A percentile compares a stretch with the other conserved stretches of the same genome.
phyloP scores from a whole-genome alignment of 2,113 vertebrate genomes.

The Heterotilapia buettikoferi region DNA sequence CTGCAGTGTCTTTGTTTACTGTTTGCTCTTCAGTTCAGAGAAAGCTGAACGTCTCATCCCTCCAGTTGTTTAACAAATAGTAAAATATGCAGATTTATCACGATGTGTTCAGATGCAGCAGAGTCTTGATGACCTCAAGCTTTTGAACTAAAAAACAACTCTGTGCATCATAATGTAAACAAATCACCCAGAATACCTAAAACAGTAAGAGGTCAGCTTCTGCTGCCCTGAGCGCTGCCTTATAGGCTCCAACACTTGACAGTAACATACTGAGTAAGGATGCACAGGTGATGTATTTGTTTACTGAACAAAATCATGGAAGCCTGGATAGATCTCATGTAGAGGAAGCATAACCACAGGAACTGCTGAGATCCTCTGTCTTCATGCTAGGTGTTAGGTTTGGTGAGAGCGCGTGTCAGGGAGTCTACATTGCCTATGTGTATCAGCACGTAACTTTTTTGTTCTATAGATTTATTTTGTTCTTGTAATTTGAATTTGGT shows the following conservation, averaged over 20 bases:
- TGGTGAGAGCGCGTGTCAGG: accelerated
- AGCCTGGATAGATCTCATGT: background rate
- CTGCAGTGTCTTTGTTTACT: background rate
- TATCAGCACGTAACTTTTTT: background rate
- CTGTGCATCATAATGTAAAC: background rate
- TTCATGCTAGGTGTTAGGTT: background rate
- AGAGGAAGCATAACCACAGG: background rate
- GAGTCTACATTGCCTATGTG: background rate
- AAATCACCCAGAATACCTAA: background rate
- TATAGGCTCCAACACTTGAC: background rate
- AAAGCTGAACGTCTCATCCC: background rate
- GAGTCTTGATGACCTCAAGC: background rate
- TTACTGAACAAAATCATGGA: background rate
- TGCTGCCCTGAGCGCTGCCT: background rate
- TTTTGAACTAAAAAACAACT: background rate
- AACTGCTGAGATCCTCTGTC: background rate
- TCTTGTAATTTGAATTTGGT: background rate
- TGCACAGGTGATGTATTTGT: background rate
- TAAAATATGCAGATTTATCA: background rate
- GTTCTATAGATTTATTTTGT: background rate
- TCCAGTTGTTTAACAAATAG: accelerated
- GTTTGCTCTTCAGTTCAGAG: background rate
- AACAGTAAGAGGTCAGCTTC: accelerated
- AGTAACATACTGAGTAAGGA: background rate
- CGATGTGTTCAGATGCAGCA: background rate